Evolutionary conservation across 2,797 vertebrate species (phyloP), one percentile per base, ranked within the genome.

Genomic region (Valencia hispanica): DNA sequence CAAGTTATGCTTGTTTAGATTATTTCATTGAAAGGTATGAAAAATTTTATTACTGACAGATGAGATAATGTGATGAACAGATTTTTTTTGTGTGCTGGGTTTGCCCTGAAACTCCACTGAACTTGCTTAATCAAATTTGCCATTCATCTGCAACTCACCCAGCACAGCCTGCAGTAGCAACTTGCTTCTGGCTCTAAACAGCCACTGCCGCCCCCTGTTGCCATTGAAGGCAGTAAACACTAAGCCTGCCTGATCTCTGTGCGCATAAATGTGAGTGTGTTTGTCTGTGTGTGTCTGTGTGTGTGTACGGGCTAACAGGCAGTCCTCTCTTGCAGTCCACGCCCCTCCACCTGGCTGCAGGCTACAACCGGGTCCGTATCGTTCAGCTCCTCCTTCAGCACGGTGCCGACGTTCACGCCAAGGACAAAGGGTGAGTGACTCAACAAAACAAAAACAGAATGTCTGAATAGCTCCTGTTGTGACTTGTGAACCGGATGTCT

Each of bases 301-400:
- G 41, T 27, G 25, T 27, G 25, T 17, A 43, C 14, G 14, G 18
- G 25, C 71, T 92, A 88, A 93, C 77, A 9, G 39, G 15, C 59
- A 48, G 32, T 73, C 27, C 30, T 92, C 82, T 92, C 86, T 94
- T 92, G 0, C 94, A 99, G 98, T 99, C 98, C 0, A 99, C 98
- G 15, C 98, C 98, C 27, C 96, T 99, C 75, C 98, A 99, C 89
- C 95, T 99, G 88, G 98, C 98, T 12, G 98, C 98, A 0, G 98
- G 98, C 65, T 99, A 99, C 92, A 99, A 99, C 94, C 93, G 98
- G 36, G 98, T 99, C 61, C 96, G 98, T 43, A 99, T 99, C 63
- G 98, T 99, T n/a, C 98, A 99, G 86, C 97, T 99, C 17, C 96
- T 99, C 25, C 97, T 99, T 57, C 98, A 99, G 91, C 98, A 99